Percentiles rank a stretch among this genome's conserved stretches.
phyloP scores from a whole-genome alignment of 2,113 vertebrate species.

The Diphyllodes magnificus region DNA sequence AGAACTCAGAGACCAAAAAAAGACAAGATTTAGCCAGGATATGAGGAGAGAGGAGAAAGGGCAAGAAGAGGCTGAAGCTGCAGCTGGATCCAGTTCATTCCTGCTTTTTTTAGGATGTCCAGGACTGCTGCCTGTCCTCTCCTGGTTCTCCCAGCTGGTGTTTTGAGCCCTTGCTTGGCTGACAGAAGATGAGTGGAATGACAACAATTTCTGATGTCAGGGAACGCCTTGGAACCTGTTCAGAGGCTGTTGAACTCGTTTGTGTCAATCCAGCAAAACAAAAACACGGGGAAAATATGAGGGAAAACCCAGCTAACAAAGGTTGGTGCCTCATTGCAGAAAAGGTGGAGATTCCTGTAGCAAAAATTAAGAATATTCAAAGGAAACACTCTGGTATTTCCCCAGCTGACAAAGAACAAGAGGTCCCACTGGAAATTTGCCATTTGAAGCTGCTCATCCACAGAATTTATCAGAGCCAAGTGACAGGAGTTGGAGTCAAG shows the following conservation, averaged over 20 bases:
- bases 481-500: background rate
- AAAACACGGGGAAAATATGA: fast-evolving
- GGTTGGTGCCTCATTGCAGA: background rate
- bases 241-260: background rate
- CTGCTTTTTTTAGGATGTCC: background rate
- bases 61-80: background rate
- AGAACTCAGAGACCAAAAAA: background rate
- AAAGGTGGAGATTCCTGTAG: background rate
- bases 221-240: background rate
- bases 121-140: background rate
- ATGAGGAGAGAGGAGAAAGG: background rate
- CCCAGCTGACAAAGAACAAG: background rate
- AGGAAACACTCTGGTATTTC: background rate
- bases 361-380: background rate
- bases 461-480: background rate
- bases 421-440: background rate
- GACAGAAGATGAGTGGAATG: background rate
- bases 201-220: background rate
- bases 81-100: background rate
- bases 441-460: background rate
- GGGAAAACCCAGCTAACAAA: background rate
- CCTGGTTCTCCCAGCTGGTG: background rate
- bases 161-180: background rate
- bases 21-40: background rate
- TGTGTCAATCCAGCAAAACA: background rate